Percentiles rank a stretch among this genome's conserved stretches.
These are phyloP conservation scores for Cephus runcator DNA, from an alignment of 2,888 invertebrate species.

Conservation along the genomic window DNA sequence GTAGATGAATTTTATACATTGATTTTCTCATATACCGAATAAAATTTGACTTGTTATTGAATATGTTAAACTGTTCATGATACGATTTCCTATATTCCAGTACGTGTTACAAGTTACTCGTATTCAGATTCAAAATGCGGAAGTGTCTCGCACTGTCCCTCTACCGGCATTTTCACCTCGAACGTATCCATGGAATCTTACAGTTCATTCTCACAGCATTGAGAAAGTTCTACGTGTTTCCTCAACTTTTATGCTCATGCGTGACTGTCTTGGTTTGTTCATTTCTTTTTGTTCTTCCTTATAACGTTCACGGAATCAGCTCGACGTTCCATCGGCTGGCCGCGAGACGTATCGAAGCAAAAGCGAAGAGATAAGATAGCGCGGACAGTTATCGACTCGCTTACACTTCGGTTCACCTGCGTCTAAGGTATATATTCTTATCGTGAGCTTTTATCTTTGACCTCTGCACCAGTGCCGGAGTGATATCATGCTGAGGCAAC, in stretches of 20 bases:
- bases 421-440: conserved; percentile 46
- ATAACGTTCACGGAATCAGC: conserved; percentile 16
- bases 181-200: neutral
- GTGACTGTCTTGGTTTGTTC: neutral
- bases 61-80: neutral
- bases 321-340: conserved; percentile 35
- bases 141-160: neutral
- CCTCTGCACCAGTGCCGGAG: conserved; percentile 50
- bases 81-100: neutral
- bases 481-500: conserved; percentile 31
- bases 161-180: neutral
- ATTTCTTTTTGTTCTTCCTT: neutral
- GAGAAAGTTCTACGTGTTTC: neutral
- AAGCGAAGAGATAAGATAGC: conserved; percentile 55
- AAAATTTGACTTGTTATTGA: neutral
- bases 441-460: conserved; percentile 60
- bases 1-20: neutral
- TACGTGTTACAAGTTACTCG: neutral
- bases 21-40: neutral
- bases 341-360: conserved; percentile 35
- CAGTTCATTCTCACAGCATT: neutral
- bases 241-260: neutral
- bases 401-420: conserved; percentile 59
- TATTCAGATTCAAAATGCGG: neutral
- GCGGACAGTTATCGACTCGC: conserved; percentile 53